Evolutionary conservation across 2,113 vertebrate genomes (phyloP), one percentile per base, ranked within the genome.

Genomic region (Malaclemys terrapin): DNA sequence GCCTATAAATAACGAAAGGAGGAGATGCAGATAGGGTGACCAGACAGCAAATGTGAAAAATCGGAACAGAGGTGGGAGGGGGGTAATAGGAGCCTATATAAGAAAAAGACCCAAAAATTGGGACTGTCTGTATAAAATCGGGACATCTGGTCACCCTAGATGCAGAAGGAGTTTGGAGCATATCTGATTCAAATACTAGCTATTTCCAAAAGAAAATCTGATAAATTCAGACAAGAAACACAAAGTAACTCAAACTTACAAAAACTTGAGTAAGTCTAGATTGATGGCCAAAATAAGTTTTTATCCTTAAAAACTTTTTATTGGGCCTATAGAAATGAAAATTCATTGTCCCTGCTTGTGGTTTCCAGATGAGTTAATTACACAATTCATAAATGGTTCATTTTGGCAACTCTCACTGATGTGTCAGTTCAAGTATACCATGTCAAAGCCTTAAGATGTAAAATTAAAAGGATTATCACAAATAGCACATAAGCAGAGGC

Each of bases 321-420:
- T 7, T 82, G 80, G 11, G 82, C 84, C 76, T 89, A 69, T 80
- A 82, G 69, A 93, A 90, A 96, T 84, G 52, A 56, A 89, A 92
- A 89, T 80, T 14, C 82, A 84, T 35, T 87, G n/a, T 35, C 56
- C 24, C 89, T 93, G 62, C 75, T 80, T 82, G 4, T 80, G 80
- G 90, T 76, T 84, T 94, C 83, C 91, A 89, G 19, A 87, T 85
- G 83, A 90, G 24, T 17, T 88, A 79, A 87, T 90, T 93, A 93
- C 88, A 94, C 75, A 79, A 79, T 29, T 92, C n/a, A 49, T 47
- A 6, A 94, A 65, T 49, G 47, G 78, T 59, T 94, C 0, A 0
- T 88, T 94, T 93, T 95, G 78, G 56, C 80, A 94, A 72, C 76
- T 94, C 35, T 72, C n/a, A 56, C 50, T 80, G 80, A 85, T 49